A percentile compares a stretch with the other conserved stretches of the same genome.
These are phyloP conservation scores for Grallaria varia DNA, from an alignment of 2,113 vertebrate species.

Conservation along the genomic window DNA sequence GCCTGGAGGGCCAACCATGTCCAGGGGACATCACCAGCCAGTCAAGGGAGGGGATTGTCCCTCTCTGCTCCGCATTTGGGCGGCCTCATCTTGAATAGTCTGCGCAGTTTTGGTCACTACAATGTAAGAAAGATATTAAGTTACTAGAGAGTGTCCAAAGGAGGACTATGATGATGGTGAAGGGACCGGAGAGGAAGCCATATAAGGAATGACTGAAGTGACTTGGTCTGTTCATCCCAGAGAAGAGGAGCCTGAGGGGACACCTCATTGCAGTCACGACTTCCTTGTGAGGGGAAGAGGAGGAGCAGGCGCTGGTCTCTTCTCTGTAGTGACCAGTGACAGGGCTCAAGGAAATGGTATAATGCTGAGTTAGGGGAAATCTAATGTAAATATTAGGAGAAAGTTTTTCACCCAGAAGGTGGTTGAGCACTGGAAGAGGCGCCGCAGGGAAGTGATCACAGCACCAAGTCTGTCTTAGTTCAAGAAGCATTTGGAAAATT, in stretches of 20 bases:
- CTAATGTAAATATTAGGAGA: not conserved
- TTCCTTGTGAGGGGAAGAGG: not conserved
- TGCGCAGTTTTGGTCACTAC: not conserved
- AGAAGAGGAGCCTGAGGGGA: not conserved
- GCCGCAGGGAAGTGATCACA: not conserved
- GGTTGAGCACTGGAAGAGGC: too few species aligned
- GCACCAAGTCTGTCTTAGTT: not conserved
- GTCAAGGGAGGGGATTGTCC: not conserved
- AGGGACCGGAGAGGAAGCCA: fast-evolving
- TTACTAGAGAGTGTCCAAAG: not conserved
- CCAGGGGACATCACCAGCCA: fast-evolving
- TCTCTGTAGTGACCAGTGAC: not conserved
- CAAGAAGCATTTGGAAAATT: not conserved
- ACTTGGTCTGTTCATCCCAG: not conserved
- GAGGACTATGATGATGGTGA: fast-evolving
- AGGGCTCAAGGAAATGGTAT: not conserved
- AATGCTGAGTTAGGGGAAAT: not conserved
- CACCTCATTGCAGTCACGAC: too few species aligned
- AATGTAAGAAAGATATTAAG: not conserved
- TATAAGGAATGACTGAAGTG: not conserved
- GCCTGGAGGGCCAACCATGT: not conserved
- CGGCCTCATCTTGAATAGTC: fast-evolving
- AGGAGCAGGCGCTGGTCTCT: not conserved
- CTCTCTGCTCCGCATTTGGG: fast-evolving
- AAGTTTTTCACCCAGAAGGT: not conserved